phyloP scores from a whole-genome alignment of 2,888 invertebrate species.

The Penaeus monodon region DNA sequence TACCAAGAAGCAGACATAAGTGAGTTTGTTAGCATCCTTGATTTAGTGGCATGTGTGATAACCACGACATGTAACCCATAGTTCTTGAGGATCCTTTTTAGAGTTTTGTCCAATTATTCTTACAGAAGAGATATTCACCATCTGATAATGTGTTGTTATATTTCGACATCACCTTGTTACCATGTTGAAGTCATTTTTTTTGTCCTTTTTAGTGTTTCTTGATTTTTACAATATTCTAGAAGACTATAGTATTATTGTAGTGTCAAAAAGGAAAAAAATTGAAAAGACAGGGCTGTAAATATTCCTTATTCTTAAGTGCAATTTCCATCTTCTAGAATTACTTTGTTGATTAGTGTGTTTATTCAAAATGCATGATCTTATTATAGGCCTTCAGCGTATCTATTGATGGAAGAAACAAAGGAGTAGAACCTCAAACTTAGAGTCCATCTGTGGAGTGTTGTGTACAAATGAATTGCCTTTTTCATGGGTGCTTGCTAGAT shows the following conservation, averaged over 20 bases:
- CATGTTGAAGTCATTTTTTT: slow-evolving; percentile 47
- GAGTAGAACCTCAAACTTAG: not conserved
- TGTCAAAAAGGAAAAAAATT: slow-evolving; percentile 18
- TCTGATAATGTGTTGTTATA: slow-evolving; percentile 36
- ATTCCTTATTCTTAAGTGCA: too few relatives aligned
- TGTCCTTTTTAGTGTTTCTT: slow-evolving; percentile 34
- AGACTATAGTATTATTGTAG: slow-evolving; percentile 35
- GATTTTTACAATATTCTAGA: slow-evolving; percentile 37
- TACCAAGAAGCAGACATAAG: slow-evolving; percentile 20
- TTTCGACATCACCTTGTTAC: slow-evolving; percentile 48
- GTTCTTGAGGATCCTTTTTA: slow-evolving; percentile 33
- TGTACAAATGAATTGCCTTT: slow-evolving; percentile 52
- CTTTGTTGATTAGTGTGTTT: slow-evolving; percentile 10
- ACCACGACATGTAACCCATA: slow-evolving; percentile 42
- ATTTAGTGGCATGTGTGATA: slow-evolving; percentile 40
- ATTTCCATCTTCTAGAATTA: too few relatives aligned
- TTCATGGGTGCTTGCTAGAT: slow-evolving; percentile 51
- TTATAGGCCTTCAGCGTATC: slow-evolving; percentile 23
- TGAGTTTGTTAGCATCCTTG: slow-evolving; percentile 39
- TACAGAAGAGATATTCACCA: slow-evolving; percentile 19
- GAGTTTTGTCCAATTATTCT: slow-evolving; percentile 26
- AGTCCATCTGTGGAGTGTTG: slow-evolving; percentile 44
- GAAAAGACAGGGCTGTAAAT: slow-evolving; percentile 30
- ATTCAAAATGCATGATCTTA: slow-evolving; percentile 15
- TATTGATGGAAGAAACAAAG: too few relatives aligned